These are phyloP conservation scores for Epinephelus lanceolatus DNA, from an alignment of 2,113 vertebrate species.

Conservation along the genomic window DNA sequence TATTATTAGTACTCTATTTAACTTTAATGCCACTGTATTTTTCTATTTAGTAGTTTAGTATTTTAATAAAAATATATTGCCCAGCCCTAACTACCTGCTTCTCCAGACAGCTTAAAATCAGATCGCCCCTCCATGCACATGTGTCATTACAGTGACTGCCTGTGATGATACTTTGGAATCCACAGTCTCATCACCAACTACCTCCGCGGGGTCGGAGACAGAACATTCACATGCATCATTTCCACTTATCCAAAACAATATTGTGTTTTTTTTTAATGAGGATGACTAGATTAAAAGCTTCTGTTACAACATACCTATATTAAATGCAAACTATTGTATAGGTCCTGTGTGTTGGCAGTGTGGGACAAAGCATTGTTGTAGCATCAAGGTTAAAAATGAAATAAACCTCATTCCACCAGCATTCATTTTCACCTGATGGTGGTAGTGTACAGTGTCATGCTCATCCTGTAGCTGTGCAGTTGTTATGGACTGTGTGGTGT, in stretches of 20 bases:
- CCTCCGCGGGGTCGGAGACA: neutral
- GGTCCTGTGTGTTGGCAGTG: neutral
- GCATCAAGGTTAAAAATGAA: neutral
- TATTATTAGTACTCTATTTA: no score
- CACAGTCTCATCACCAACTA: neutral
- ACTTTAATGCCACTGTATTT: no score
- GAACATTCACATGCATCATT: neutral
- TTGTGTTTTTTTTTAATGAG: neutral
- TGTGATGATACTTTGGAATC: neutral
- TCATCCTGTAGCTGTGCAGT: neutral
- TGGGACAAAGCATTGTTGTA: neutral
- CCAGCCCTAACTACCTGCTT: neutral
- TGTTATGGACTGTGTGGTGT: neutral
- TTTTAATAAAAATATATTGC: no score
- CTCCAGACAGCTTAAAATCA: neutral
- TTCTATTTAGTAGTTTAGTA: no score
- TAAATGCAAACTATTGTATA: neutral
- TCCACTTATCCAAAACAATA: neutral
- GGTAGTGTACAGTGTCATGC: neutral
- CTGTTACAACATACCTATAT: neutral
- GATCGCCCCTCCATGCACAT: no score
- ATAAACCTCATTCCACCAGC: neutral
- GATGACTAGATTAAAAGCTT: neutral
- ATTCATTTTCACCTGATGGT: neutral
- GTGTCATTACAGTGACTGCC: neutral